Base-by-base conservation (phyloP, 2,797 vertebrate species). In the Cirrhinus mrigala region DNA sequence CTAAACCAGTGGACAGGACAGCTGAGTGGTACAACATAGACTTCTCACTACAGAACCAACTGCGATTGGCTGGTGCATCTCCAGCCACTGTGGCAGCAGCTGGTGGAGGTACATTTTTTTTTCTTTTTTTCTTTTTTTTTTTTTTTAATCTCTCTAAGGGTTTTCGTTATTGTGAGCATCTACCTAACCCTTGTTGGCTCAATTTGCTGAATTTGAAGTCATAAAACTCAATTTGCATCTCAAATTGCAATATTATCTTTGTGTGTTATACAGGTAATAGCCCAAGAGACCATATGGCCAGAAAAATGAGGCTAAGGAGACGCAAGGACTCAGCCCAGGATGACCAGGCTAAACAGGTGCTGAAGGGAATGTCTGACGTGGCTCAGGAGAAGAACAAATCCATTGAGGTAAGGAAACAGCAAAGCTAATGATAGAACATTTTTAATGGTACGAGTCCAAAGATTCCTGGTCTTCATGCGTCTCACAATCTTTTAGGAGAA, bases 1-100 rank as follows among this genome's bases (percentile, higher is more conserved):
- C 98, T 0, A 99, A 99, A 89, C 98, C 98, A 0, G 93, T 94
- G 0, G 98, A 99, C 94, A 92, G 89, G 4, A 92, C 93, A 0
- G 94, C 97, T 0, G 97, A 99, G 93, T 99, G 95, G 95, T 99
- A 99, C 97, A 99, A 99, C 95, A 99, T 99, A 0, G 98, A 99
- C 93, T 99, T 99, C 93, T 99, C 98, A 0, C 94, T 99, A 62
- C 98, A 97, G 93, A 99, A 99, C 94, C 98, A 99, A 92, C 95
- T 99, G 33, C 96, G 97, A 24, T 94, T 99, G 91, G 98, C 98
- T 0, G 98, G 98, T 0, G 98, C 98, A 6, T 99, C 98, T 0
- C 97, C 98, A 0, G 98, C 98, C 10, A 97, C 97, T 0, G 97
- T 99, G 0, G 98, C 98, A 0, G 98, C 98, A 0, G 98, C 98